phyloP scores from a whole-genome alignment of 2,797 vertebrate genomes.

The Artibeus jamaicensis region DNA sequence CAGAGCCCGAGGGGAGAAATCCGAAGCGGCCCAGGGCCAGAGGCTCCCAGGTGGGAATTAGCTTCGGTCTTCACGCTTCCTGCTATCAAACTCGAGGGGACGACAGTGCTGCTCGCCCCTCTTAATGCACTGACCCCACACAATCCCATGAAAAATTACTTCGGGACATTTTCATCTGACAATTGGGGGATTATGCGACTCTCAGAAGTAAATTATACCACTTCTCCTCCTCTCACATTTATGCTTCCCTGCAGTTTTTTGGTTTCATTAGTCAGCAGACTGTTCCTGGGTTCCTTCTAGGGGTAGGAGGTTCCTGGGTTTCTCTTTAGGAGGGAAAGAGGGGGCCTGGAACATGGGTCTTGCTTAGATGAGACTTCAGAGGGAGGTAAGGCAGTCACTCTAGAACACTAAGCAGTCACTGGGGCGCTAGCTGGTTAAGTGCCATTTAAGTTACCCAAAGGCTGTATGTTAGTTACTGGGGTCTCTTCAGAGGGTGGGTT shows the following conservation, averaged over 20 bases:
- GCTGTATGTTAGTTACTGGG: background rate
- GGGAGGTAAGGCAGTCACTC: background rate
- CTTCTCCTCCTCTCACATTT: slow-evolving; percentile 24
- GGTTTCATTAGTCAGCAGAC: slow-evolving; percentile 21
- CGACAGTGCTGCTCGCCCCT: background rate
- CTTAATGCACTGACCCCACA: slow-evolving; percentile 37
- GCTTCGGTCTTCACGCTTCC: background rate
- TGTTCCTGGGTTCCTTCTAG: background rate
- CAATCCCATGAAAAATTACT: slow-evolving; percentile 39
- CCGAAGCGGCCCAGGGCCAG: background rate
- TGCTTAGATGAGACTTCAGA: background rate
- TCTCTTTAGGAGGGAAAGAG: background rate
- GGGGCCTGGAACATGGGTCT: background rate
- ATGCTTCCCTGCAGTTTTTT: slow-evolving; percentile 38
- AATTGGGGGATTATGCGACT: slow-evolving; percentile 1
- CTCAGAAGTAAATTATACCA: background rate
- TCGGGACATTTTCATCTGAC: slow-evolving; percentile 37
- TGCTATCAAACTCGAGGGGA: background rate
- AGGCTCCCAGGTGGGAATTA: background rate
- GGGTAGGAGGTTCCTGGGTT: background rate
- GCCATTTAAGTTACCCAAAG: background rate
- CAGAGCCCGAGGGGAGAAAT: background rate
- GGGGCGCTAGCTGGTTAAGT: background rate
- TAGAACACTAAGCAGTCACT: background rate
- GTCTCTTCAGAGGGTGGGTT: too few species aligned